These are phyloP conservation scores for Dendrocincla tyrannina DNA, from an alignment of 2,797 vertebrate species.

Conservation along the genomic window DNA sequence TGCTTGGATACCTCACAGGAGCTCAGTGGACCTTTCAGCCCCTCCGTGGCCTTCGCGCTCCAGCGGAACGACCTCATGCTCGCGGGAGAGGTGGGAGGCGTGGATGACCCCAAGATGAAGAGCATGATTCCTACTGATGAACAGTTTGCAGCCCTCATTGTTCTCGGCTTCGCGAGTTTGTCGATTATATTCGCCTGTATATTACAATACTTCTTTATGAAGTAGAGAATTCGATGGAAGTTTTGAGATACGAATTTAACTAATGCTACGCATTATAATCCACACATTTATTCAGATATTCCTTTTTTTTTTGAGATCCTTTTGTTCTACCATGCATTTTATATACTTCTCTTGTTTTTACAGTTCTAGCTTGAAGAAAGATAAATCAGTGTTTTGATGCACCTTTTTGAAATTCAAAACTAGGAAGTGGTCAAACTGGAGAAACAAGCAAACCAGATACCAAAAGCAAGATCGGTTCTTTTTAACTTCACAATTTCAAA, in stretches of 20 bases:
- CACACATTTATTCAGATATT: slow-evolving; percentile 82
- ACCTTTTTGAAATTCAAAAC: slow-evolving; percentile 88
- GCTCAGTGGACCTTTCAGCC: slow-evolving; percentile 92
- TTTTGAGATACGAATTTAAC: slow-evolving; percentile 83
- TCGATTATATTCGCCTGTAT: slow-evolving; percentile 96
- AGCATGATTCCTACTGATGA: slow-evolving; percentile 91
- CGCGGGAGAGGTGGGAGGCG: slow-evolving; percentile 76
- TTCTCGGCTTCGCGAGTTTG: slow-evolving; percentile 89
- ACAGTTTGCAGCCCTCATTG: slow-evolving; percentile 93
- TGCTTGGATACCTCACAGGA: slow-evolving; percentile 94
- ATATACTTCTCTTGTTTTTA: slow-evolving; percentile 79
- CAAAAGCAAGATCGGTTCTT: slow-evolving; percentile 59
- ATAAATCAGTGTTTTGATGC: slow-evolving; percentile 82
- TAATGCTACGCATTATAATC: slow-evolving; percentile 86
- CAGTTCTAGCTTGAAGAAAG: slow-evolving; percentile 78
- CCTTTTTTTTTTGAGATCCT: slow-evolving; percentile 42
- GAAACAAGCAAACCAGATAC: slow-evolving; percentile 71
- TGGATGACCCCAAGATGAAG: slow-evolving; percentile 77
- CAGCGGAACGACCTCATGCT: slow-evolving; percentile 81
- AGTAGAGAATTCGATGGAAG: slow-evolving; percentile 81
- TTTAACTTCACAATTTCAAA: slow-evolving; percentile 64
- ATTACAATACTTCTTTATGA: slow-evolving; percentile 98
- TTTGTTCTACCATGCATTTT: slow-evolving; percentile 76
- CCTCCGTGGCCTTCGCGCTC: slow-evolving; percentile 87
- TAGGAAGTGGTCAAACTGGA: slow-evolving; percentile 83